Percentiles rank a stretch among this genome's conserved stretches.
These are phyloP conservation scores for Pteromalus puparum DNA, from an alignment of 1,140 invertebrate species.

Conservation along the genomic window DNA sequence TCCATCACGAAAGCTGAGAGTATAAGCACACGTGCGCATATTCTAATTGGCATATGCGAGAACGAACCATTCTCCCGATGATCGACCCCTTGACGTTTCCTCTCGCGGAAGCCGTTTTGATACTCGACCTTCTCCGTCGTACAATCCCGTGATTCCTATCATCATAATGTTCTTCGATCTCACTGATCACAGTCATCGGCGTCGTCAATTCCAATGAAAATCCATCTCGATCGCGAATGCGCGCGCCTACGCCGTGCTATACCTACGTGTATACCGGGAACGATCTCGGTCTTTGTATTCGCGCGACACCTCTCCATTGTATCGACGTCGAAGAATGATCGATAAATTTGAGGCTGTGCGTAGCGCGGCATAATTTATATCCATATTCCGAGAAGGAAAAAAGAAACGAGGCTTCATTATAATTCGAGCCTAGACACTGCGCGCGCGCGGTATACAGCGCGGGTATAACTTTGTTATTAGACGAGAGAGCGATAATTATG, in stretches of 20 bases:
- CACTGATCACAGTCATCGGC: neutral
- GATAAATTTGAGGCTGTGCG: slow-evolving; percentile 7
- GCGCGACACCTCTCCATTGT: slow-evolving; percentile 4
- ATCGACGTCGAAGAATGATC: neutral
- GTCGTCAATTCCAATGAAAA: neutral
- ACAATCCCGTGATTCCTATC: neutral
- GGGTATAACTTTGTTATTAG: slow-evolving; percentile 14
- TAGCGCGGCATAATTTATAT: neutral
- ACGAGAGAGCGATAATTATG: neutral
- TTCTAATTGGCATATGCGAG: neutral
- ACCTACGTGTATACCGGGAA: neutral
- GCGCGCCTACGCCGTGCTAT: no score
- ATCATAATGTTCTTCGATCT: neutral
- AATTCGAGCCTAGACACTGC: neutral
- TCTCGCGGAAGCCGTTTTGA: neutral
- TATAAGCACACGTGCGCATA: no score
- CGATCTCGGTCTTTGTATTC: neutral
- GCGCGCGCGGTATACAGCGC: neutral
- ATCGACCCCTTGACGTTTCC: neutral
- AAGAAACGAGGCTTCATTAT: neutral
- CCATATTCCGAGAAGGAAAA: slow-evolving; percentile 6
- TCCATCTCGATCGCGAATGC: neutral
- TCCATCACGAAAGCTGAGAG: no score
- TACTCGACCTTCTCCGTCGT: neutral
- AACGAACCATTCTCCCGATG: neutral